A percentile compares a stretch with the other conserved stretches of the same genome.
Evolutionary conservation across 1,140 invertebrate species (phyloP).

Genomic region (Cherax destructor): DNA sequence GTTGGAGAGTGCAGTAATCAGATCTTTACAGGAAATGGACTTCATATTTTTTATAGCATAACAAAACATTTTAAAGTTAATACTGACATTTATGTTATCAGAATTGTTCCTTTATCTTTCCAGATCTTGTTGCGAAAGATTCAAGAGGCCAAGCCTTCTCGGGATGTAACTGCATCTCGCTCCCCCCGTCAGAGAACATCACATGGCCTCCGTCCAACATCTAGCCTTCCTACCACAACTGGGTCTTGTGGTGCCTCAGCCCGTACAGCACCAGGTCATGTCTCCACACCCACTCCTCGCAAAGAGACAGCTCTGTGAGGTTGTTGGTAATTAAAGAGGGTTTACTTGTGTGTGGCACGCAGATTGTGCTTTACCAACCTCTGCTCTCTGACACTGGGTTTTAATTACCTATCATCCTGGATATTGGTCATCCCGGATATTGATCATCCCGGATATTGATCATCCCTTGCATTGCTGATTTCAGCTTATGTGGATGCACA

Average conservation of each 20-base stretch:
- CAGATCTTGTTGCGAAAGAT: conserved; percentile 68
- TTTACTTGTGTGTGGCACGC: neutral
- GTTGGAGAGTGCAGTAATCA: no score
- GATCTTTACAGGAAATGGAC: no score
- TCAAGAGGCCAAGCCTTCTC: conserved; percentile 69
- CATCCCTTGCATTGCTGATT: neutral
- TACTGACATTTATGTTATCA: neutral
- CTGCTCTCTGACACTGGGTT: conserved; percentile 12
- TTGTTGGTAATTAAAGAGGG: neutral
- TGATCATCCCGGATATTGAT: neutral
- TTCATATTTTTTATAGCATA: no score
- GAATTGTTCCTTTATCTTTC: neutral
- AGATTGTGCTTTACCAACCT: neutral
- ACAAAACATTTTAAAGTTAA: no score
- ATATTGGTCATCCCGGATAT: neutral
- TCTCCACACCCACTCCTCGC: conserved; percentile 34
- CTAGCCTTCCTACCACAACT: conserved; percentile 45
- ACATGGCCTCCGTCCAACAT: conserved; percentile 51
- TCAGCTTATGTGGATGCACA: neutral
- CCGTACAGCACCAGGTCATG: conserved; percentile 43
- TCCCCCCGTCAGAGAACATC: conserved; percentile 27
- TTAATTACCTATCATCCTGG: conserved; percentile 19
- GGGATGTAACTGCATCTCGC: conserved; percentile 54
- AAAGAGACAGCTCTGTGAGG: conserved; percentile 67
- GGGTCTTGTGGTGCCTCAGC: conserved; percentile 65